These are phyloP conservation scores for Epinotia demarniana DNA, from an alignment of 2,888 invertebrate genomes.

Conservation along the genomic window DNA sequence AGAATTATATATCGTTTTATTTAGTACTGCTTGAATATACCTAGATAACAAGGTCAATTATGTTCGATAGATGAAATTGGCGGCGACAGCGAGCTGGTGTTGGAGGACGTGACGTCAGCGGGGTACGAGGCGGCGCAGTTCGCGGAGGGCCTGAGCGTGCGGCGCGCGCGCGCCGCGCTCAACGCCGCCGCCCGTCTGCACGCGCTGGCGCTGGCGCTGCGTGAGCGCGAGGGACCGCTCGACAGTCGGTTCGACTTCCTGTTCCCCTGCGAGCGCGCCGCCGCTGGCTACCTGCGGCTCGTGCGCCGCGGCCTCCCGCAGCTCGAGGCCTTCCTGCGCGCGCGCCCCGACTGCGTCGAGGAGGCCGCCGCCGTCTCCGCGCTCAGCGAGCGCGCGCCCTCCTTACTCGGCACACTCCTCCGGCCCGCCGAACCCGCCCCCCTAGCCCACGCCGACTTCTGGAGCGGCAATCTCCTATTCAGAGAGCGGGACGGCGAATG, in stretches of 20 bases:
- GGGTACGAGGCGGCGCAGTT: conserved; percentile 88
- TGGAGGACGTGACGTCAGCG: conserved; percentile 88
- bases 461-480: conserved; percentile 92
- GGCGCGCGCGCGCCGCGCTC: conserved; percentile 88
- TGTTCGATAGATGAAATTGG: conserved; percentile 75
- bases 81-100: conserved; percentile 86
- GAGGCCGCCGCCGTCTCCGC: conserved; percentile 87
- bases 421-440: conserved; percentile 90
- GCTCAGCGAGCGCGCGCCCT: conserved; percentile 88
- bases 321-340: conserved; percentile 88
- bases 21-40: not conserved
- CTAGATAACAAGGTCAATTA: not conserved
- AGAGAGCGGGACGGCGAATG: conserved; percentile 79
- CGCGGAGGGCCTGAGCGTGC: conserved; percentile 86
- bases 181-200: conserved; percentile 89
- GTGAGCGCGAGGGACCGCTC: conserved; percentile 78
- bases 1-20: not conserved
- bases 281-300: conserved; percentile 91
- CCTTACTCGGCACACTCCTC: conserved; percentile 88
- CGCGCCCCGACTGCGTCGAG: conserved; percentile 86
- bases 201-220: conserved; percentile 87
- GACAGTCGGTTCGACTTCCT: conserved; percentile 85
- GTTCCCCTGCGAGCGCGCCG: conserved; percentile 91
- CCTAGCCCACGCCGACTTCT: conserved; percentile 93
- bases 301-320: conserved; percentile 91